Evolutionary conservation across 1,140 invertebrate genomes (phyloP).

Genomic region (Papilio aristodemus): DNA sequence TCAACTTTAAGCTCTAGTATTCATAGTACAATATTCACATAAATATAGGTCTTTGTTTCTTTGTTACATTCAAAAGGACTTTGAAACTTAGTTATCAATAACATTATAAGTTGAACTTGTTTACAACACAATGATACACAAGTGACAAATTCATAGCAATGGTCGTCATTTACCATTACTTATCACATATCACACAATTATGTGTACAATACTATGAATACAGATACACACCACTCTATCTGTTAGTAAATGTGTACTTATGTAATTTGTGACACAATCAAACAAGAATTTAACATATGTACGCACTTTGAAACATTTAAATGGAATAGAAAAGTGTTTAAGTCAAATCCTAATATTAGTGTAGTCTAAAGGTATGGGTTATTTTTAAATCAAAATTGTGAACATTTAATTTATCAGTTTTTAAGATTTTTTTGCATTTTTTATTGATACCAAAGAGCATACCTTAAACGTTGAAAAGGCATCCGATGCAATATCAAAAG

Average conservation of each 20-base stretch:
- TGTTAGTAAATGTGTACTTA: constrained; percentile 20
- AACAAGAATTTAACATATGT: constrained; percentile 14
- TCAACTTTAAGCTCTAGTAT: too few relatives aligned
- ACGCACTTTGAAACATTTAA: constrained; percentile 8
- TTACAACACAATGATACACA: not conserved
- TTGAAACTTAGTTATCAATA: not conserved
- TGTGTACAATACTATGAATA: constrained; percentile 21
- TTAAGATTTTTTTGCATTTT: not conserved
- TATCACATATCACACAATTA: constrained; percentile 15
- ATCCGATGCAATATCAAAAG: constrained; percentile 99
- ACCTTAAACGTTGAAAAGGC: constrained; percentile 99
- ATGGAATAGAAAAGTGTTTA: too few relatives aligned
- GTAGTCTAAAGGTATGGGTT: too few relatives aligned
- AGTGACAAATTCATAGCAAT: constrained; percentile 6
- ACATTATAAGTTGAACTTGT: not conserved
- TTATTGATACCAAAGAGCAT: not conserved
- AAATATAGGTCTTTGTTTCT: too few relatives aligned
- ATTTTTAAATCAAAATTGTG: too few relatives aligned
- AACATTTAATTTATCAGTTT: not conserved
- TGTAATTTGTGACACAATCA: constrained; percentile 14
- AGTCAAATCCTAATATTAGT: too few relatives aligned
- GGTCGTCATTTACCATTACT: constrained; percentile 9
- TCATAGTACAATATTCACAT: too few relatives aligned
- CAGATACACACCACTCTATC: not conserved
- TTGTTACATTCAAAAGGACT: not conserved